Percentiles rank a stretch among this genome's conserved stretches.
Evolutionary conservation across 2,888 invertebrate species (phyloP).

Genomic region (Omphaloscelis lunosa): DNA sequence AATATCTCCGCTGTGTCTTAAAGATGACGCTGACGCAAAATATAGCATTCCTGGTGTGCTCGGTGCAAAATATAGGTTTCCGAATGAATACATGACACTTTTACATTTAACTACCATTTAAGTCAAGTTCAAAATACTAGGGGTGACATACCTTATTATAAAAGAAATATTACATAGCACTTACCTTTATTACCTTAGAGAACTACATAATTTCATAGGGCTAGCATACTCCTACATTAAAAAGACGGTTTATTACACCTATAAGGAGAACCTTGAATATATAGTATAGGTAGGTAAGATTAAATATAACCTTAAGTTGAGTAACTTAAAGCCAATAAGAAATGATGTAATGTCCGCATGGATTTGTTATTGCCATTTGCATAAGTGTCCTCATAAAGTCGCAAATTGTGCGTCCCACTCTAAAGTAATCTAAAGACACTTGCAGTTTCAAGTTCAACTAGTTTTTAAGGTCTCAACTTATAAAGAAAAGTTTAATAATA

Average conservation of each 20-base stretch:
- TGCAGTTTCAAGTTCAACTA: slow-evolving; percentile 4
- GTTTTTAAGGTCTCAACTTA: slow-evolving; percentile 1
- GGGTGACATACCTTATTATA: slow-evolving; percentile 1
- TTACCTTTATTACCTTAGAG: background rate
- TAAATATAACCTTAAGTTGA: slow-evolving; percentile 9
- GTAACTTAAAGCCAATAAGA: slow-evolving; percentile 11
- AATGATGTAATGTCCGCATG: slow-evolving; percentile 27
- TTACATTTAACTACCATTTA: background rate
- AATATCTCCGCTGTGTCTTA: background rate
- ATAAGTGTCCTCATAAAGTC: slow-evolving; percentile 19
- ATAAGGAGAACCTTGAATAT: background rate
- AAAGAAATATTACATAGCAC: background rate
- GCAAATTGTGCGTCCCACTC: slow-evolving; percentile 5
- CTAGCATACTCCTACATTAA: background rate
- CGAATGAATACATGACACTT: background rate
- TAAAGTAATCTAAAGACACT: background rate
- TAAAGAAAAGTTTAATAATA: background rate
- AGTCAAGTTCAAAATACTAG: background rate
- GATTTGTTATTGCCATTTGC: slow-evolving; percentile 23
- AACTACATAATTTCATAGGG: background rate
- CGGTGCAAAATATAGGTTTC: slow-evolving; percentile 17
- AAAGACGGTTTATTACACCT: background rate
- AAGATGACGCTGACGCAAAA: slow-evolving; percentile 8
- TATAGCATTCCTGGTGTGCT: background rate
- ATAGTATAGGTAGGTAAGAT: background rate